Evolutionary conservation across 1,140 invertebrate genomes (phyloP).

Genomic region (Globodera ellingtonae): DNA sequence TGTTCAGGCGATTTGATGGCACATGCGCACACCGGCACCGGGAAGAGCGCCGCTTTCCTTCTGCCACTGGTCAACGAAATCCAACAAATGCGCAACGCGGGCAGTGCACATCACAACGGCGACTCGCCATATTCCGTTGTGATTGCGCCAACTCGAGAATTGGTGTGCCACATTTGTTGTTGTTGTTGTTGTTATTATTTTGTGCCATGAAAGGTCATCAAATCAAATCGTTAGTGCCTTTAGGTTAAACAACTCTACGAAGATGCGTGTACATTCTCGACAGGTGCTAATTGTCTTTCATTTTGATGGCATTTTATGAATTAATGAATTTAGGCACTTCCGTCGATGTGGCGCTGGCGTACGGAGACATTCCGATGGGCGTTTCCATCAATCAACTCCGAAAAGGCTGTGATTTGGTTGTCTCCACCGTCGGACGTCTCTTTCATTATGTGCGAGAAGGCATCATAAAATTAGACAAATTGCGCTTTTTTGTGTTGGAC

Average conservation of each 20-base stretch:
- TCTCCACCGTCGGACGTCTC: slow-evolving; percentile 29
- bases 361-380: slow-evolving; percentile 33
- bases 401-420: slow-evolving; percentile 36
- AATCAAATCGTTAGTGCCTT: neutral
- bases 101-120: slow-evolving; percentile 1
- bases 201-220: no score
- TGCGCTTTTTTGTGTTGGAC: slow-evolving; percentile 39
- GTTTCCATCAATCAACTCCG: slow-evolving; percentile 8
- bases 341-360: slow-evolving; percentile 27
- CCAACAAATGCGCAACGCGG: slow-evolving; percentile 7
- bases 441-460: slow-evolving; percentile 18
- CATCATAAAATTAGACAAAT: slow-evolving; percentile 29
- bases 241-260: slow-evolving; percentile 19
- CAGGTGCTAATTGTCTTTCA: slow-evolving; percentile 2
- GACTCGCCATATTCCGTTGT: slow-evolving; percentile 24
- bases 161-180: slow-evolving; percentile 5
- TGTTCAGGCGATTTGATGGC: slow-evolving; percentile 17
- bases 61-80: slow-evolving; percentile 25
- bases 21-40: slow-evolving; percentile 23
- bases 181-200: neutral
- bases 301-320: slow-evolving; percentile 17
- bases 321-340: slow-evolving; percentile 21
- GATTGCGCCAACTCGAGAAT: slow-evolving; percentile 18
- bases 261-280: slow-evolving; percentile 21
- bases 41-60: slow-evolving; percentile 26